Evolutionary conservation across 2,797 vertebrate genomes (phyloP).

Genomic region (Micrastur ruficollis): DNA sequence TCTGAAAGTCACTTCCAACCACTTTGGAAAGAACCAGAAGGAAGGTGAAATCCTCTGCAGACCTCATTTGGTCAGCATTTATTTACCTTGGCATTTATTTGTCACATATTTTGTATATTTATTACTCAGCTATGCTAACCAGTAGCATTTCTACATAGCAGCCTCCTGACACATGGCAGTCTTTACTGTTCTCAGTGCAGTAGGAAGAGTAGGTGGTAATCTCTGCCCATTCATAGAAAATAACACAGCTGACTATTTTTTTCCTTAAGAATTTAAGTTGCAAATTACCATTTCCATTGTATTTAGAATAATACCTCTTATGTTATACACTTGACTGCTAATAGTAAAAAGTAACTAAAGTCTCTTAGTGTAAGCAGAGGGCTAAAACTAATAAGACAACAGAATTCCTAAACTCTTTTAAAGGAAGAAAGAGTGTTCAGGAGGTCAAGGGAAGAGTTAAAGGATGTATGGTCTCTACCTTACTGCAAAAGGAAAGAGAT

Average conservation of each 20-base stretch:
- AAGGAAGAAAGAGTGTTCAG: background rate
- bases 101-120: too few species aligned
- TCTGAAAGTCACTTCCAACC: background rate
- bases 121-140: background rate
- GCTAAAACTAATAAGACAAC: background rate
- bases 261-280: background rate
- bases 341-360: background rate
- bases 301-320: background rate
- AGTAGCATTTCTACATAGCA: background rate
- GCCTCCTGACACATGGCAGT: background rate
- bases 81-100: background rate
- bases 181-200: background rate
- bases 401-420: background rate
- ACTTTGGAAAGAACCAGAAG: background rate
- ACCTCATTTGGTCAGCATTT: background rate
- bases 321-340: background rate
- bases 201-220: background rate
- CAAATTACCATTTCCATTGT: background rate
- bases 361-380: background rate
- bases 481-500: background rate
- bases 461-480: background rate
- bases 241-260: background rate
- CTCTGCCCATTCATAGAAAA: background rate
- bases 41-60: background rate
- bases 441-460: background rate